Percentiles rank a stretch among this genome's conserved stretches.
phyloP scores from a whole-genome alignment of 2,888 invertebrate species.

The Melieria crassipennis region DNA sequence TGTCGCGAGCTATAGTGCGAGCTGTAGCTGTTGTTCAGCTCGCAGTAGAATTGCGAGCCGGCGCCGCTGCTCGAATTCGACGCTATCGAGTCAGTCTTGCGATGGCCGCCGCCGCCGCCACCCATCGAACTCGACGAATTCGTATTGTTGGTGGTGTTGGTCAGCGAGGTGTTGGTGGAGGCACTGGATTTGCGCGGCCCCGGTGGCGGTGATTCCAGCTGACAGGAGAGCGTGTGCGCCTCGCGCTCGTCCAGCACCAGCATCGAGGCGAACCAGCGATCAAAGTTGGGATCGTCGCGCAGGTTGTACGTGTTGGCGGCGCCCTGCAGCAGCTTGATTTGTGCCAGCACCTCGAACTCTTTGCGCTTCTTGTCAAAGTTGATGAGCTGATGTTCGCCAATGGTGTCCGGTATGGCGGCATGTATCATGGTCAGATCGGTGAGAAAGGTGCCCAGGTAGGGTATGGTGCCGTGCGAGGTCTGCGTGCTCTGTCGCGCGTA shows the following conservation, averaged over 20 bases:
- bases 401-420: constrained; percentile 89
- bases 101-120: constrained; percentile 70
- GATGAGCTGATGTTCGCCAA: constrained; percentile 80
- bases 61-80: constrained; percentile 86
- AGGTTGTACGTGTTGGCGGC: constrained; percentile 96
- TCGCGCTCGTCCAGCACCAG: constrained; percentile 92
- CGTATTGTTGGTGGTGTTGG: constrained; percentile 50
- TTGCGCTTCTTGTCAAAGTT: constrained; percentile 98
- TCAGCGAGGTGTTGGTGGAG: constrained; percentile 53
- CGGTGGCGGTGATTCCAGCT: constrained; percentile 80
- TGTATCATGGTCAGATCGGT: constrained; percentile 99
- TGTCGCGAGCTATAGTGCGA: constrained; percentile 73
- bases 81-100: constrained; percentile 91
- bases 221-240: constrained; percentile 88
- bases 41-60: constrained; percentile 89
- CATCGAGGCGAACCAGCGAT: constrained; percentile 95
- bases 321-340: constrained; percentile 92
- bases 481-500: constrained; percentile 68
- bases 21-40: constrained; percentile 67
- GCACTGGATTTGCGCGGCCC: constrained; percentile 47
- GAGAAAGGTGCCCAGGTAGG: constrained; percentile 96
- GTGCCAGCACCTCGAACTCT: constrained; percentile 98
- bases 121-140: constrained; percentile 50
- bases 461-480: constrained; percentile 94
- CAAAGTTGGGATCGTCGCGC: constrained; percentile 85